Percentiles rank a stretch among this genome's conserved stretches.
phyloP scores from a whole-genome alignment of 2,888 invertebrate species.

The Mythimna albipuncta region DNA sequence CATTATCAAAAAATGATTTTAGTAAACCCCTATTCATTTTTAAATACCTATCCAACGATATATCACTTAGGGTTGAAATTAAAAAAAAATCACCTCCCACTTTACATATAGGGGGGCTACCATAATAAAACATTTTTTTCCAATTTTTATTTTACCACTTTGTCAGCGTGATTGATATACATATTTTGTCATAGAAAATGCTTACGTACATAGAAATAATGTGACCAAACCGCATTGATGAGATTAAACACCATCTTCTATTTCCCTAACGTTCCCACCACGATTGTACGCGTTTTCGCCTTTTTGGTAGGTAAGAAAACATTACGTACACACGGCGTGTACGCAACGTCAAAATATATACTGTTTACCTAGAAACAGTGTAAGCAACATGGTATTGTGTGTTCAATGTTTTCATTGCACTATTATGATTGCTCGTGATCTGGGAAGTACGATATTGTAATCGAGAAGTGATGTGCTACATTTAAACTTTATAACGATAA shows the following conservation, averaged over 20 bases:
- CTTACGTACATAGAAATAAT: too few species aligned
- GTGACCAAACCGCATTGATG: too few species aligned
- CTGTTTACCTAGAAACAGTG: slow-evolving; percentile 1
- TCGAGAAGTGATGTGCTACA: slow-evolving; percentile 47
- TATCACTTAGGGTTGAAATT: too few species aligned
- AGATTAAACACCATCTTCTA: background rate
- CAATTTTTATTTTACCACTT: too few species aligned
- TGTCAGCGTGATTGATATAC: too few species aligned
- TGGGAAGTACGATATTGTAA: slow-evolving; percentile 41
- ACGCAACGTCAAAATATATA: slow-evolving; percentile 7
- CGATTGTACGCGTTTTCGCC: background rate
- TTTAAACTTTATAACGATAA: slow-evolving; percentile 44
- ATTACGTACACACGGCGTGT: slow-evolving; percentile 10
- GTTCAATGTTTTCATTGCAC: slow-evolving; percentile 35
- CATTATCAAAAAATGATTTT: too few species aligned
- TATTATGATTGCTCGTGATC: slow-evolving; percentile 52
- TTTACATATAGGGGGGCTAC: too few species aligned
- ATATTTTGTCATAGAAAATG: too few species aligned
- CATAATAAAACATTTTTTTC: too few species aligned
- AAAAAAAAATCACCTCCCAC: too few species aligned
- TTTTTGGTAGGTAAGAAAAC: background rate
- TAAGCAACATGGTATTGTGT: slow-evolving; percentile 10
- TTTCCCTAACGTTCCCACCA: slow-evolving; percentile 13
- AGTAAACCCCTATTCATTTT: too few species aligned
- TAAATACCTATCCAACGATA: too few species aligned